Evolutionary conservation across 2,113 vertebrate species (phyloP).

Genomic region (Chlorocebus sabaeus): DNA sequence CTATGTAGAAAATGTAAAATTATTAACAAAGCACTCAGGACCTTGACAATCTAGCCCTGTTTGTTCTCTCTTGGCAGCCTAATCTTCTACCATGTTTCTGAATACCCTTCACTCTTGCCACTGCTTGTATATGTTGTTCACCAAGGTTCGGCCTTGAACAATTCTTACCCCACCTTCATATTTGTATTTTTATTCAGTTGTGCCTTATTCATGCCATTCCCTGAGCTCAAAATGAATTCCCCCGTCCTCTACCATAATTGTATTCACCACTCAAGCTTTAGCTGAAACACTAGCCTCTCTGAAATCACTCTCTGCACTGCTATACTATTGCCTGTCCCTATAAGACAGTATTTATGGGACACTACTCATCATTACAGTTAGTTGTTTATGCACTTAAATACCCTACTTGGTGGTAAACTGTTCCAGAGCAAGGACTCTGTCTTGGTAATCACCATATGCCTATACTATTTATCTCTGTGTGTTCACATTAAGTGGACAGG

Average conservation of each 20-base stretch:
- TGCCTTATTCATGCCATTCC: neutral
- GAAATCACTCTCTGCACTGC: neutral
- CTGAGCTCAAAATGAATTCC: neutral
- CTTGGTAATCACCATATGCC: neutral
- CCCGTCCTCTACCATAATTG: neutral
- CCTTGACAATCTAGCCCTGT: neutral
- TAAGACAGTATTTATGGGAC: neutral
- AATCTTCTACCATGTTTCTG: neutral
- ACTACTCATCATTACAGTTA: neutral
- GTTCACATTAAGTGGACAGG: neutral
- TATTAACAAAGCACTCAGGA: neutral
- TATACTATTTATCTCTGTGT: constrained; percentile 5
- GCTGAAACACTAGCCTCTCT: neutral
- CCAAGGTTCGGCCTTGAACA: neutral
- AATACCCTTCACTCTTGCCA: neutral
- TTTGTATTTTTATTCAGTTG: neutral
- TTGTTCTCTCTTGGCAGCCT: neutral
- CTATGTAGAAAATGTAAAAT: neutral
- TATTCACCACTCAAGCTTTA: neutral
- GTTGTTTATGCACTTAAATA: neutral
- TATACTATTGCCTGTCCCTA: neutral
- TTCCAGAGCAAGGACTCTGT: neutral
- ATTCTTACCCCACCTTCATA: neutral
- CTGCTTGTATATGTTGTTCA: neutral
- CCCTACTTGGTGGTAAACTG: neutral